Evolutionary conservation across 2,113 vertebrate species (phyloP).

Genomic region (Salvator merianae): DNA sequence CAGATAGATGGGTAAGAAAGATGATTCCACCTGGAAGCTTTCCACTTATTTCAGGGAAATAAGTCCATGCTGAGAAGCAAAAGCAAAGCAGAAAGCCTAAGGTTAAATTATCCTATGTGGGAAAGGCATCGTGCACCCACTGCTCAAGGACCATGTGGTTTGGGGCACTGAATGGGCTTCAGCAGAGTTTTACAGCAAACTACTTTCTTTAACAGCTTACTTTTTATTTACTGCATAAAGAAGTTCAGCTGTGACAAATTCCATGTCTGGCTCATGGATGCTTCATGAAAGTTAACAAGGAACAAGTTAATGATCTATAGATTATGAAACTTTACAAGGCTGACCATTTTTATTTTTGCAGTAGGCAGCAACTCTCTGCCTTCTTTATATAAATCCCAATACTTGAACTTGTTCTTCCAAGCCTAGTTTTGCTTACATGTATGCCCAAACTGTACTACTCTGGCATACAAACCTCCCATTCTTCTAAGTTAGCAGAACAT

Average conservation of each 20-base stretch:
- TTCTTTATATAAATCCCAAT: background rate
- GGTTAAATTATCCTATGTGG: no score
- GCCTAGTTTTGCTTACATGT: background rate
- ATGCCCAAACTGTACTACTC: background rate
- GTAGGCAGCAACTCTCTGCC: background rate
- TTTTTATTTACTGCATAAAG: background rate
- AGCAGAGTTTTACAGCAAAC: no score
- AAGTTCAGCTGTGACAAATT: no score
- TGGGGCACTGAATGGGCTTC: background rate
- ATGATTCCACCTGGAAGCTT: no score
- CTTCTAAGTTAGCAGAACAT: background rate
- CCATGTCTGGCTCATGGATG: background rate
- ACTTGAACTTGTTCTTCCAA: conserved; percentile 16
- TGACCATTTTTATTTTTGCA: background rate
- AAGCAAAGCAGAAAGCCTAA: no score
- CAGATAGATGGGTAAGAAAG: no score
- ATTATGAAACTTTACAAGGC: background rate
- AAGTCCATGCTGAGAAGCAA: no score
- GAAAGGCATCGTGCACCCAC: no score
- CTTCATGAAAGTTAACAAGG: background rate
- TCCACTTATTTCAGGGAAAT: no score
- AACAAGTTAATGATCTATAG: background rate
- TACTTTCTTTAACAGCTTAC: background rate
- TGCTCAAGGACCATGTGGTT: background rate
- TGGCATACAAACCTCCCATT: background rate